Evolutionary conservation across 2,797 vertebrate genomes (phyloP).

Genomic region (Yasuhikotakia modesta): DNA sequence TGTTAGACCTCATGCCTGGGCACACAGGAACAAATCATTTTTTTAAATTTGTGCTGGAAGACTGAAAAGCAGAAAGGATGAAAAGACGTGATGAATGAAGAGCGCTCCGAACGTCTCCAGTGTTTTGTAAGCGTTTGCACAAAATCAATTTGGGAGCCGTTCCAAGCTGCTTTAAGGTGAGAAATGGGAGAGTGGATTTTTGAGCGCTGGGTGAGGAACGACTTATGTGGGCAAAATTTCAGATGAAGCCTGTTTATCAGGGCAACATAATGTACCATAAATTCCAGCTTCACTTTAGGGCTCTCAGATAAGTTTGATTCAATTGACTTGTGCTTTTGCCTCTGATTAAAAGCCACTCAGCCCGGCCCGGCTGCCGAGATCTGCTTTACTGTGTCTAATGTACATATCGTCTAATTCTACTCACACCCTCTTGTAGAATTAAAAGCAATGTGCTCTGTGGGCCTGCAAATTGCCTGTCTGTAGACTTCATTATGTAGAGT

Average conservation of each 20-base stretch:
- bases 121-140: constrained; percentile 17
- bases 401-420: constrained; percentile 39
- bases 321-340: constrained; percentile 66
- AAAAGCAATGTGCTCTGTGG: constrained; percentile 25
- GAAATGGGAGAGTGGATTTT: constrained; percentile 14
- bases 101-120: not conserved
- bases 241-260: constrained; percentile 34
- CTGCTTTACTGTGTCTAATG: constrained; percentile 12
- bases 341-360: constrained; percentile 76
- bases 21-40: not conserved
- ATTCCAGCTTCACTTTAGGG: constrained; percentile 69
- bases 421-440: constrained; percentile 29
- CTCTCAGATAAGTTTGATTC: constrained; percentile 71
- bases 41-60: not conserved
- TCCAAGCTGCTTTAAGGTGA: constrained; percentile 10
- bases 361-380: constrained; percentile 55
- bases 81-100: constrained; percentile 7
- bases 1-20: not conserved
- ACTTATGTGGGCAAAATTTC: constrained; percentile 33
- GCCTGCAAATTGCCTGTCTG: constrained; percentile 33
- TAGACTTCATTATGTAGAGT: constrained; percentile 50
- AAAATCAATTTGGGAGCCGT: constrained; percentile 34
- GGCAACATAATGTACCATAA: constrained; percentile 74
- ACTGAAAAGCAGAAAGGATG: constrained; percentile 2
- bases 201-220: constrained; percentile 26